phyloP scores from a whole-genome alignment of 2,888 invertebrate genomes.

The Ephialtes manifestator region DNA sequence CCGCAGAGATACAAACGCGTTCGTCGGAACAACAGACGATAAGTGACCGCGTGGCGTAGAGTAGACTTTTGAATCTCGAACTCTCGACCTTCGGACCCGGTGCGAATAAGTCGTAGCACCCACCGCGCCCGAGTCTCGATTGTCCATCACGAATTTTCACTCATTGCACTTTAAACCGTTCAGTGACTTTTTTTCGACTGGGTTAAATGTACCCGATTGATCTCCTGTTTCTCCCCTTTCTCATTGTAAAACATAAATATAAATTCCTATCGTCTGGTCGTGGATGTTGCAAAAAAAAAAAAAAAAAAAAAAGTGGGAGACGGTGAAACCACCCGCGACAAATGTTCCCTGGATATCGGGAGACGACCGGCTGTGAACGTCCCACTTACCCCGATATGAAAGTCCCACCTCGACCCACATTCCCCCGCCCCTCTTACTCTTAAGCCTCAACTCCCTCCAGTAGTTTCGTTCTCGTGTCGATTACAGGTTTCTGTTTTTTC shows the following conservation, averaged over 20 bases:
- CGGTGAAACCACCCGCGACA: not conserved
- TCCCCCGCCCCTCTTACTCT: not conserved
- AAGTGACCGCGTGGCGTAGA: slow-evolving; percentile 60
- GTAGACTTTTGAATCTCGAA: slow-evolving; percentile 61
- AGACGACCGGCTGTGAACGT: slow-evolving; percentile 17
- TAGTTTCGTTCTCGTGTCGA: not conserved
- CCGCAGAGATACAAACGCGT: slow-evolving; percentile 27
- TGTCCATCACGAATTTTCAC: slow-evolving; percentile 4
- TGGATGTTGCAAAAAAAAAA: not conserved
- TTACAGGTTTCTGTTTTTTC: slow-evolving; percentile 16
- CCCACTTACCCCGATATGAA: slow-evolving; percentile 43
- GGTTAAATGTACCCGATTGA: not conserved
- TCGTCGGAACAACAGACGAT: slow-evolving; percentile 58
- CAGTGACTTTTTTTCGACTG: not conserved
- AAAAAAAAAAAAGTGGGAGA: not conserved
- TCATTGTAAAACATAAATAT: not conserved
- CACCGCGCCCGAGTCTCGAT: not conserved
- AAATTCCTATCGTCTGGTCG: not conserved
- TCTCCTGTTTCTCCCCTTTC: not conserved
- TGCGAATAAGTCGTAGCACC: slow-evolving; percentile 17
- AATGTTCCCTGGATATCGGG: not conserved
- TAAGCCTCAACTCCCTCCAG: not conserved
- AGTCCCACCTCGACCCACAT: slow-evolving; percentile 56
- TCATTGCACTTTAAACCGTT: slow-evolving; percentile 15
- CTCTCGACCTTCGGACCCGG: slow-evolving; percentile 62